phyloP scores from a whole-genome alignment of 2,888 invertebrate species.

The Drosophila borborema region DNA sequence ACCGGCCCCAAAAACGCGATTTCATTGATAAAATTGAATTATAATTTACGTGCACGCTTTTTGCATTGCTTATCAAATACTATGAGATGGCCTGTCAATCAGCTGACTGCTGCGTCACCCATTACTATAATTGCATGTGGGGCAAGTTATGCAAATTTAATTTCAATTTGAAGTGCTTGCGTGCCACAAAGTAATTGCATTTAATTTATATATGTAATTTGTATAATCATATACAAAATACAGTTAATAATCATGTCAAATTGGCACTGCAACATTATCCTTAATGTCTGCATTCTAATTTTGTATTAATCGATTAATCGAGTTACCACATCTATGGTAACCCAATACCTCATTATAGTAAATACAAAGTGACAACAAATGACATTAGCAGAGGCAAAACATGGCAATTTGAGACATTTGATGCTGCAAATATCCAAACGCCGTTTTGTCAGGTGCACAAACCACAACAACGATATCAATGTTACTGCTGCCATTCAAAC shows the following conservation, averaged over 20 bases:
- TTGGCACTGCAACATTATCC: neutral
- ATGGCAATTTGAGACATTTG: constrained; percentile 26
- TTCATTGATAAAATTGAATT: constrained; percentile 69
- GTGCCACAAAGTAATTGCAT: neutral
- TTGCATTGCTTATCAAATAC: constrained; percentile 52
- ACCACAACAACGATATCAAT: constrained; percentile 19
- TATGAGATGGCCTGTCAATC: constrained; percentile 27
- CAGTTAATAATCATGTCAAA: neutral
- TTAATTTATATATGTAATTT: neutral
- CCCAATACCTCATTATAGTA: constrained; percentile 22
- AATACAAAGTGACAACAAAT: neutral
- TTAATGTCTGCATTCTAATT: neutral
- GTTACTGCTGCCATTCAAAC: neutral
- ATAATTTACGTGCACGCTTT: constrained; percentile 35
- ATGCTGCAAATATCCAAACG: constrained; percentile 19
- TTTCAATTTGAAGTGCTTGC: neutral
- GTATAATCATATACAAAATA: no score
- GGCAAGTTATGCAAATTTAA: neutral
- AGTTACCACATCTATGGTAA: constrained; percentile 9
- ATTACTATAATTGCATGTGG: constrained; percentile 2
- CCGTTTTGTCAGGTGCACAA: constrained; percentile 36
- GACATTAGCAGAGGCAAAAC: constrained; percentile 1
- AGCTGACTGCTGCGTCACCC: constrained; percentile 44
- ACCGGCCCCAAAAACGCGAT: constrained; percentile 44
- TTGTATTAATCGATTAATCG: neutral